Percentiles rank a stretch among this genome's conserved stretches.
These are phyloP conservation scores for Pseudochirops corinnae DNA, from an alignment of 2,797 vertebrate genomes.

Conservation along the genomic window DNA sequence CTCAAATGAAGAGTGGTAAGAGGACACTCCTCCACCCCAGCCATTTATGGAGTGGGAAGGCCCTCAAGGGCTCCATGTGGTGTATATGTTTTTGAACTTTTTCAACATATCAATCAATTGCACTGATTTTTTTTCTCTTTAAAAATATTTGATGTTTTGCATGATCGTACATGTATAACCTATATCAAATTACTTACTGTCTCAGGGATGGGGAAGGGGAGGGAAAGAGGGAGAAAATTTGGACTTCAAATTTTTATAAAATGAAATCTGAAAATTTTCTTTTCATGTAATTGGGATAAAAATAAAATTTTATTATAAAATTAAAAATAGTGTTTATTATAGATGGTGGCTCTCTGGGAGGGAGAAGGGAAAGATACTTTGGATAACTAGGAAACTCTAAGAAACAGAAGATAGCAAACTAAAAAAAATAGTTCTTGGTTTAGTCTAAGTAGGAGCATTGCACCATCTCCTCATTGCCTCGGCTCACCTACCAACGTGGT, in stretches of 20 bases:
- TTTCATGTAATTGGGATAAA: too few relatives aligned
- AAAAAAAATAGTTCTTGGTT: too few relatives aligned
- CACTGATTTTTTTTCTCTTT: not conserved
- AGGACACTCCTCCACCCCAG: not conserved
- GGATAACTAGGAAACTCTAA: too few relatives aligned
- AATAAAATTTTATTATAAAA: too few relatives aligned
- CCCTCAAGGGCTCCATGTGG: not conserved
- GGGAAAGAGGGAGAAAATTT: not conserved
- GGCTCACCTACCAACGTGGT: too few relatives aligned
- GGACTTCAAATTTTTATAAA: not conserved
- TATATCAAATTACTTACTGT: not conserved
- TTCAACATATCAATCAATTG: not conserved
- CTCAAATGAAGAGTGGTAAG: not conserved
- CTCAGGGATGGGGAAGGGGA: not conserved
- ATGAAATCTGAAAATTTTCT: too few relatives aligned
- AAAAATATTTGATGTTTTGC: not conserved
- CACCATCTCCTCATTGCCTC: too few relatives aligned
- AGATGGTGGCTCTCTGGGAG: too few relatives aligned
- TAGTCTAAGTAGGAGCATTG: too few relatives aligned
- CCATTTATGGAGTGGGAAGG: not conserved
- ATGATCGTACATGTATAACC: not conserved
- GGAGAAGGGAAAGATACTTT: too few relatives aligned
- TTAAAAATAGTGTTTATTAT: too few relatives aligned
- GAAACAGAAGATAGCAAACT: too few relatives aligned
- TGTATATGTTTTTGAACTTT: not conserved